A percentile compares a stretch with the other conserved stretches of the same genome.
phyloP scores from a whole-genome alignment of 2,888 invertebrate species.

The Lacanobia wlatinum region DNA sequence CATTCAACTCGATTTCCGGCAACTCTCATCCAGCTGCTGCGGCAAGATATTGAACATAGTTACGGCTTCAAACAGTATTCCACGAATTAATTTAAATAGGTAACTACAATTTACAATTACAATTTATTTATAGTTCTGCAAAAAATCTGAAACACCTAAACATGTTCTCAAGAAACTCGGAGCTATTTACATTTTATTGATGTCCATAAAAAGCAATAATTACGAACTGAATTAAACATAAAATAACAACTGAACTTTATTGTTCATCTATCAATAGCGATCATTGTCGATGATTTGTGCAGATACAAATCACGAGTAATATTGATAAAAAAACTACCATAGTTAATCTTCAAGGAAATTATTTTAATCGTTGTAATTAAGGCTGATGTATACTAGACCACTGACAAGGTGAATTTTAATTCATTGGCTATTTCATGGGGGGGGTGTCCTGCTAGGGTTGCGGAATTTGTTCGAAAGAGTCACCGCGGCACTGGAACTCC shows the following conservation, averaged over 20 bases:
- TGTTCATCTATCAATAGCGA: slow-evolving; percentile 26
- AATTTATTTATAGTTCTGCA: not conserved
- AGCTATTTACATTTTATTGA: slow-evolving; percentile 6
- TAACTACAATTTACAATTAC: not conserved
- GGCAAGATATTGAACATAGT: not conserved
- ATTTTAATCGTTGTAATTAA: not conserved
- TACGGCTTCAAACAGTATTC: not conserved
- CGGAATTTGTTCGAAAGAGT: too few species aligned
- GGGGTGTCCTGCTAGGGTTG: too few species aligned
- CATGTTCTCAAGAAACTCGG: not conserved
- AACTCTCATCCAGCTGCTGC: too few species aligned
- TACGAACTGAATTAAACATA: not conserved
- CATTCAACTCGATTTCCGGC: too few species aligned
- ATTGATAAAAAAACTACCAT: slow-evolving; percentile 24
- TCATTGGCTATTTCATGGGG: not conserved
- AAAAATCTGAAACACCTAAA: slow-evolving; percentile 16
- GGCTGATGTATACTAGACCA: not conserved
- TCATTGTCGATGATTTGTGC: slow-evolving; percentile 13
- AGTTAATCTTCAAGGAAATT: slow-evolving; percentile 13
- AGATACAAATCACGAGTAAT: slow-evolving; percentile 15
- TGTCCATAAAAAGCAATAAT: slow-evolving; percentile 21
- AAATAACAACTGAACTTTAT: slow-evolving; percentile 25
- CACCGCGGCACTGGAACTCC: too few species aligned
- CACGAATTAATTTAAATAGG: not conserved
- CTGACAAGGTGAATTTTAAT: not conserved